These are phyloP conservation scores for Orthonevra nobilis DNA, from an alignment of 2,888 invertebrate species.

Conservation along the genomic window DNA sequence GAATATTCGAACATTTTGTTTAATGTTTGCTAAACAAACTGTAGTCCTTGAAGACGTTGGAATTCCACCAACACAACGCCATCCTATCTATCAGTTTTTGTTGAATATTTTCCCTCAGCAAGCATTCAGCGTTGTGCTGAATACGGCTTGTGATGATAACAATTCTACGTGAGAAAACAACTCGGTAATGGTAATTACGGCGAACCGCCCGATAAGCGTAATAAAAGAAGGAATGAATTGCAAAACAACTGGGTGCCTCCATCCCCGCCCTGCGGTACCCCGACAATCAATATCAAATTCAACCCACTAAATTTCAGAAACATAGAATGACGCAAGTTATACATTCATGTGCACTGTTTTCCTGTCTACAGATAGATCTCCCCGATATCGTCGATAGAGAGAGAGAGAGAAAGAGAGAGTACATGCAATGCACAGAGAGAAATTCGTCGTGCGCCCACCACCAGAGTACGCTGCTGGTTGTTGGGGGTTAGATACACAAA, in stretches of 20 bases:
- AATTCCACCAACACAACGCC: no score
- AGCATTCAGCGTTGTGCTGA: no score
- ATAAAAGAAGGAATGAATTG: conserved; percentile 6
- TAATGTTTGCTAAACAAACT: no score
- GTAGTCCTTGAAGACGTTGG: no score
- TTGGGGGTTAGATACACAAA: no score
- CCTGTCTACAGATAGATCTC: conserved; percentile 4
- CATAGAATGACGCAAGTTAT: conserved; percentile 20
- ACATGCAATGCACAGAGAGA: neutral
- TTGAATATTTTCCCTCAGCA: no score
- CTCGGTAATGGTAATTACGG: conserved; percentile 6
- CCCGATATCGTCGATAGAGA: conserved; percentile 37
- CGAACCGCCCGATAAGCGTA: conserved; percentile 16
- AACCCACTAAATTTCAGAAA: conserved; percentile 21
- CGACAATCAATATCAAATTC: conserved; percentile 8
- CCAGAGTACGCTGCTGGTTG: conserved; percentile 14
- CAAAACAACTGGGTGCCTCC: conserved; percentile 23
- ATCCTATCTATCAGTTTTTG: no score
- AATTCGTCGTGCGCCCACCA: conserved; percentile 26
- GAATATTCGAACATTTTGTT: no score
- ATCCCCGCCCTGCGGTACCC: neutral
- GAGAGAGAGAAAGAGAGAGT: neutral
- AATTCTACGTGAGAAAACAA: no score
- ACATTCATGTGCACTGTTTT: conserved; percentile 13
- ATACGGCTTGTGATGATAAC: no score